A percentile compares a stretch with the other conserved stretches of the same genome.
Evolutionary conservation across 2,797 vertebrate genomes (phyloP).

Genomic region (Diceros bicornis): DNA sequence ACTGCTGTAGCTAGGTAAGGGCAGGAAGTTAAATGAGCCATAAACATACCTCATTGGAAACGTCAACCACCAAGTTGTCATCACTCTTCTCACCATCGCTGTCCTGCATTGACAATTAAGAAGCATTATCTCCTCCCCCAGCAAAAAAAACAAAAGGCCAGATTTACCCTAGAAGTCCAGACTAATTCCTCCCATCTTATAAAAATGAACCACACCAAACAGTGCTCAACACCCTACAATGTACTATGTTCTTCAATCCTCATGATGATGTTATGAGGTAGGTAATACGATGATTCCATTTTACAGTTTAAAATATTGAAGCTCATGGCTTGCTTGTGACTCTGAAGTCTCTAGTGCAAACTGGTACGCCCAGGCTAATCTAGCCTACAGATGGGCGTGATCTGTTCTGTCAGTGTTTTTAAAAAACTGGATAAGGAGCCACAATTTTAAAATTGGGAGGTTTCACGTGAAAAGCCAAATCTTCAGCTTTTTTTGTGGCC

Average conservation of each 20-base stretch:
- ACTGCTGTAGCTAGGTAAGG: neutral
- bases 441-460: neutral
- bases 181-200: neutral
- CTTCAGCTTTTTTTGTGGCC: neutral
- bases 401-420: neutral
- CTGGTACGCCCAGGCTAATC: neutral
- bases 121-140: conserved; percentile 59
- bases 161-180: neutral
- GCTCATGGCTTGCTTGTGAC: neutral
- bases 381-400: neutral
- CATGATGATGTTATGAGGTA: neutral
- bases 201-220: neutral
- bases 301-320: neutral
- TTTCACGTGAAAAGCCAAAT: neutral
- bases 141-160: neutral
- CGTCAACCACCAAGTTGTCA: conserved; percentile 98
- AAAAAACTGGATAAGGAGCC: neutral
- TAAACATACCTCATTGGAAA: conserved; percentile 97
- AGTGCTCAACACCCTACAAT: neutral
- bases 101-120: conserved; percentile 92
- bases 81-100: conserved; percentile 99
- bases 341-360: neutral
- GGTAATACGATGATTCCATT: neutral
- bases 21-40: neutral
- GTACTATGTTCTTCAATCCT: neutral